Percentiles rank a stretch among this genome's conserved stretches.
Conservation (phyloP, 2,797 vertebrate species). For the Micrastur ruficollis region DNA sequence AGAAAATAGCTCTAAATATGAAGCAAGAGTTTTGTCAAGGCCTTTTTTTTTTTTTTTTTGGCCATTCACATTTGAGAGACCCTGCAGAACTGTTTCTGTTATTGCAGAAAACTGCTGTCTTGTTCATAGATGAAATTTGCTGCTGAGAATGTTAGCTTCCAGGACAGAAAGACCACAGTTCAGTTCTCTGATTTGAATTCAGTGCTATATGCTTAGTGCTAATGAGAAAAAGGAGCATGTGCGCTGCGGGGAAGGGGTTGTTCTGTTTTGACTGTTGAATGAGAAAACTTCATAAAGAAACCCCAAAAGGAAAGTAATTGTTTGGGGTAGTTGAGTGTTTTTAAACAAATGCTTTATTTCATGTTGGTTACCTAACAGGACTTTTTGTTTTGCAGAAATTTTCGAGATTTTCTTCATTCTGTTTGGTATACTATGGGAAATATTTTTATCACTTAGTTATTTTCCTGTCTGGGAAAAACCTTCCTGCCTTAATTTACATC, state of each 20-base stretch:
- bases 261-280: not conserved
- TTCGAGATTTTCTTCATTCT: not conserved
- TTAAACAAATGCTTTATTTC: not conserved
- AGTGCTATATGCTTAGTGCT: not conserved
- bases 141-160: not conserved
- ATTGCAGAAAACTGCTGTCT: not conserved
- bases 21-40: not conserved
- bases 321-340: not conserved
- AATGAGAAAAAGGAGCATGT: not conserved
- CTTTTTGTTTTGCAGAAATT: not conserved
- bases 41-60: not conserved
- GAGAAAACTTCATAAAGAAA: not conserved
- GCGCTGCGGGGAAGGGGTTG: not conserved
- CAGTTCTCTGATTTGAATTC: not conserved
- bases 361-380: rapidly evolving
- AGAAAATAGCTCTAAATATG: not conserved
- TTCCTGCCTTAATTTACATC: not conserved
- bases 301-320: not conserved
- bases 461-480: not conserved
- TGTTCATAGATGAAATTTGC: not conserved
- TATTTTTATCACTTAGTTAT: not conserved
- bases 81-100: not conserved
- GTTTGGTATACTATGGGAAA: not conserved
- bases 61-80: not conserved
- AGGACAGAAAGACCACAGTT: not conserved